Conservation (phyloP, 2,797 vertebrate genomes). For the Notolepis coatsorum region DNA sequence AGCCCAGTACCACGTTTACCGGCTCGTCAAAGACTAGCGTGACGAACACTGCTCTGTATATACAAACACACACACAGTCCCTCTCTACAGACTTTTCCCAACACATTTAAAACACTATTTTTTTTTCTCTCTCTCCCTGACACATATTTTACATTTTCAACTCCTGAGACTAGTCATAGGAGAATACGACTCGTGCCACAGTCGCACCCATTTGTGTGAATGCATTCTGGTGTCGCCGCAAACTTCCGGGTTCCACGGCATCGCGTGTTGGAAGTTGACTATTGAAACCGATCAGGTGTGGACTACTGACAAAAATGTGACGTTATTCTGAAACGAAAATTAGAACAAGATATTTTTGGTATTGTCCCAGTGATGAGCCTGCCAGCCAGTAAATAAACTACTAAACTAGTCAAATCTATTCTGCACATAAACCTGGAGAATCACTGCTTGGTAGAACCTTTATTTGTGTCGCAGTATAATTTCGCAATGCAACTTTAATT, state of each 20-base stretch:
- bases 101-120: conserved; percentile 64
- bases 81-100: conserved; percentile 52
- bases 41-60: conserved; percentile 8
- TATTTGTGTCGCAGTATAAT: neutral
- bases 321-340: neutral
- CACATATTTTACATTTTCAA: conserved; percentile 35
- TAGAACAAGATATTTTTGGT: conserved; percentile 9
- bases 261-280: conserved; percentile 17
- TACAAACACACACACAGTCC: conserved; percentile 62
- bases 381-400: neutral
- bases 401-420: neutral
- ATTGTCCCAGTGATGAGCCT: conserved; percentile 6
- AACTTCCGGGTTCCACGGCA: conserved; percentile 4
- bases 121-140: conserved; percentile 48
- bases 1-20: conserved; percentile 96
- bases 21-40: conserved; percentile 92
- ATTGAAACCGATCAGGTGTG: neutral
- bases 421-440: neutral
- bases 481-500: no score
- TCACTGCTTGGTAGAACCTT: neutral
- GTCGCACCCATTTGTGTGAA: conserved; percentile 52
- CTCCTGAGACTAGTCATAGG: conserved; percentile 43
- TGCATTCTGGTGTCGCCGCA: conserved; percentile 21
- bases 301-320: neutral
- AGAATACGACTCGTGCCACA: conserved; percentile 68